These are phyloP conservation scores for Cylloceria caligata DNA, from an alignment of 2,888 invertebrate genomes.

Conservation along the genomic window DNA sequence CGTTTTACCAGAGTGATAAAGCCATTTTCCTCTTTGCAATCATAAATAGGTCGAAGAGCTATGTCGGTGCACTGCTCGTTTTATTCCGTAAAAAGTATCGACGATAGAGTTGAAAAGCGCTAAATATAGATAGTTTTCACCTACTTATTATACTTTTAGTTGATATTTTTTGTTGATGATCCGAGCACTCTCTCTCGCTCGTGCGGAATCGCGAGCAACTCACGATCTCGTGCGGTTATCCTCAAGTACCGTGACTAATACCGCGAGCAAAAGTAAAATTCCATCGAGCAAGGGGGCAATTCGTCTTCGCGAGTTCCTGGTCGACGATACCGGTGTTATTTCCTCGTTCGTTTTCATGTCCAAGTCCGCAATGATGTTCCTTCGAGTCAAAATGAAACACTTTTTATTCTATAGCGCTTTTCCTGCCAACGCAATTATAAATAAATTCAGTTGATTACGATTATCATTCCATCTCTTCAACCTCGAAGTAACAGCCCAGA, in stretches of 20 bases:
- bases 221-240: constrained; percentile 43
- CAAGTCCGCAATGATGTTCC: constrained; percentile 39
- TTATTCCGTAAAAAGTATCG: neutral
- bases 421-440: constrained; percentile 46
- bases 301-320: constrained; percentile 67
- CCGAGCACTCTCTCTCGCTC: neutral
- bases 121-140: constrained; percentile 40
- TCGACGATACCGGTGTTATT: constrained; percentile 32
- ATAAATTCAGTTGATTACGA: constrained; percentile 48
- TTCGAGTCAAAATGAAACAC: constrained; percentile 61
- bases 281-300: constrained; percentile 54
- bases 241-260: constrained; percentile 64
- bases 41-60: constrained; percentile 16
- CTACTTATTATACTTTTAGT: constrained; percentile 24
- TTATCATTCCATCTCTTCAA: constrained; percentile 55
- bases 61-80: neutral
- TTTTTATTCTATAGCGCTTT: constrained; percentile 47
- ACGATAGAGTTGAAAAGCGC: constrained; percentile 21
- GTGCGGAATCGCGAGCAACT: constrained; percentile 2
- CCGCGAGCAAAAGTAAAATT: constrained; percentile 60
- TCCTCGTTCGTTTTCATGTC: constrained; percentile 53
- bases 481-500: constrained; percentile 12
- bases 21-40: too few species aligned
- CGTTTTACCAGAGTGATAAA: too few species aligned
- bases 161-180: constrained; percentile 21